Conservation (phyloP, 2,797 vertebrate species). For the Alauda arvensis region DNA sequence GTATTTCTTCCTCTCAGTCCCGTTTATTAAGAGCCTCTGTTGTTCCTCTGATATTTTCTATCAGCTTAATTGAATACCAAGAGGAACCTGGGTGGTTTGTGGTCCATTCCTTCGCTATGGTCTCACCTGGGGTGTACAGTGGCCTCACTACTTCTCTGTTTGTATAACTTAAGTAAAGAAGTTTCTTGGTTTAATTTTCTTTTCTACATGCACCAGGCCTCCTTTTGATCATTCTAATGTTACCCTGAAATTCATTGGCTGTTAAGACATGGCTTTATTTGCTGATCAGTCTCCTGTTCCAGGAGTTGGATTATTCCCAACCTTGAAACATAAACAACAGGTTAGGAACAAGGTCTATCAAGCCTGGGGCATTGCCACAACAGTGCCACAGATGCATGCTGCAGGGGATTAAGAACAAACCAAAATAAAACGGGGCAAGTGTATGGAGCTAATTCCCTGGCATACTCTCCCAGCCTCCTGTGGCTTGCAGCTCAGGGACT, state of each 20-base stretch:
- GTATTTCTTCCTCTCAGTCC: not conserved
- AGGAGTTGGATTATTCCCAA: not conserved
- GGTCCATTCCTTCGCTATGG: not conserved
- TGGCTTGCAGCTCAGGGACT: not conserved
- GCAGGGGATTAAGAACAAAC: not conserved
- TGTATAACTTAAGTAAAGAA: not conserved
- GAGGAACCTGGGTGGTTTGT: not conserved
- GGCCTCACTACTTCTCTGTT: not conserved
- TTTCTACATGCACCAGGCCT: not conserved
- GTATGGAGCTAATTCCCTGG: not conserved
- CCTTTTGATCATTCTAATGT: not conserved
- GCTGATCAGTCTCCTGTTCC: not conserved
- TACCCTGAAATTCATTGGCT: not conserved
- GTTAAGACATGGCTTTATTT: not conserved
- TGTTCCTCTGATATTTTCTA: not conserved
- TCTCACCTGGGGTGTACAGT: not conserved
- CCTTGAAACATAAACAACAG: not conserved
- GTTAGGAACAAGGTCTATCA: not conserved
- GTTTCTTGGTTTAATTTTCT: not conserved
- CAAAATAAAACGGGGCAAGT: not conserved
- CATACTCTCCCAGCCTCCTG: not conserved
- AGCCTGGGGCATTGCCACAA: not conserved
- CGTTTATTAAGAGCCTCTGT: not conserved
- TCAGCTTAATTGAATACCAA: not conserved
- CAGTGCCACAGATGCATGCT: not conserved